Percentiles rank a stretch among this genome's conserved stretches.
phyloP scores from a whole-genome alignment of 1,140 invertebrate genomes.

The Drosophila subpulchrella region DNA sequence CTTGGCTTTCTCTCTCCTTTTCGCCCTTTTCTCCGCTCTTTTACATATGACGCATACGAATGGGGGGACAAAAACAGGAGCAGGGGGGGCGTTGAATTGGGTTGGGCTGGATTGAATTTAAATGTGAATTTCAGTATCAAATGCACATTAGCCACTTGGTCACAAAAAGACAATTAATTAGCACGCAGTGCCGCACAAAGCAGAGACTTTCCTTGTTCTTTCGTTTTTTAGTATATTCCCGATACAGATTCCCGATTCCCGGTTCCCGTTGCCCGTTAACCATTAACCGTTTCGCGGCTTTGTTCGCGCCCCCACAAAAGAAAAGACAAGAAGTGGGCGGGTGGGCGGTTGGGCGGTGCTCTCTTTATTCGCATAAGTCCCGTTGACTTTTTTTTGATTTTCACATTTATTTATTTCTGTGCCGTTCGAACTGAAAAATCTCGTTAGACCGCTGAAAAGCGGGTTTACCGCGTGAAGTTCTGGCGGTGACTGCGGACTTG shows the following conservation, averaged over 20 bases:
- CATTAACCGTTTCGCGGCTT: conserved; percentile 37
- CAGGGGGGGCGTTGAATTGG: conserved; percentile 22
- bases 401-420: conserved; percentile 17
- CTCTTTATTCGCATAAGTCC: conserved; percentile 41
- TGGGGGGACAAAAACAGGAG: conserved; percentile 21
- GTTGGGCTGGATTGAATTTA: conserved; percentile 32
- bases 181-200: conserved; percentile 39
- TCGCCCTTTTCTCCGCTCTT: conserved; percentile 40
- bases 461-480: conserved; percentile 20
- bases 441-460: conserved; percentile 16
- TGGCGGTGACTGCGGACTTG: conserved; percentile 18
- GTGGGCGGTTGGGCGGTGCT: conserved; percentile 44
- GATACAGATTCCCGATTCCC: conserved; percentile 26
- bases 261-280: conserved; percentile 22
- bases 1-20: conserved; percentile 18
- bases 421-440: conserved; percentile 16
- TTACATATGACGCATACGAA: conserved; percentile 71
- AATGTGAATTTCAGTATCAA: conserved; percentile 53
- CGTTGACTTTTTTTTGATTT: conserved; percentile 19
- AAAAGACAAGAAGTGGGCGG: conserved; percentile 22
- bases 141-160: conserved; percentile 59
- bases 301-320: conserved; percentile 47
- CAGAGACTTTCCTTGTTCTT: conserved; percentile 25
- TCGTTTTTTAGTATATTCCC: conserved; percentile 31
- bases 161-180: conserved; percentile 35